These are phyloP conservation scores for Diplolepis rosae DNA, from an alignment of 2,888 invertebrate species.

Conservation along the genomic window DNA sequence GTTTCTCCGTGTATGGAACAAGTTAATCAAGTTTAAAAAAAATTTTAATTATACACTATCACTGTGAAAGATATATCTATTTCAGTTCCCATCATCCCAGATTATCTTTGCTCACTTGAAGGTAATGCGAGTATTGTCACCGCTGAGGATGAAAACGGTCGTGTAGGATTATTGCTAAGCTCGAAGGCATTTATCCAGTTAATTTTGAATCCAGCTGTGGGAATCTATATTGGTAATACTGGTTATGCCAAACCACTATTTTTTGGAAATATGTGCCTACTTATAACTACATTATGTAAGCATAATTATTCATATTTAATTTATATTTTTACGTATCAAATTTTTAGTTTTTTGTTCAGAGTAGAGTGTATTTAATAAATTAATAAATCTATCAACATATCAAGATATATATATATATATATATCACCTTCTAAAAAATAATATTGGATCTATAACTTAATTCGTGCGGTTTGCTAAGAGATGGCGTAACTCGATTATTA, in stretches of 20 bases:
- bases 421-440: no score
- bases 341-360: no score
- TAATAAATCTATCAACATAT: no score
- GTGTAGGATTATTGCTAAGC: conserved; percentile 81
- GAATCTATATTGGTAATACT: conserved; percentile 79
- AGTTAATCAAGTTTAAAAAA: no score
- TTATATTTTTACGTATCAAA: background rate
- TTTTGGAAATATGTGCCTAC: conserved; percentile 80
- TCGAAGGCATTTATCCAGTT: conserved; percentile 89
- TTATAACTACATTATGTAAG: conserved; percentile 82
- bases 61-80: conserved; percentile 49
- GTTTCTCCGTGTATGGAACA: no score
- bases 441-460: no score
- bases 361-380: no score
- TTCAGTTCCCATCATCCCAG: conserved; percentile 87
- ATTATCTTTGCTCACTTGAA: conserved; percentile 80
- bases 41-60: no score
- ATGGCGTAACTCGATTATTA: no score
- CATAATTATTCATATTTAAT: conserved; percentile 45
- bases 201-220: conserved; percentile 84
- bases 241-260: conserved; percentile 83
- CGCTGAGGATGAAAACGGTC: conserved; percentile 78
- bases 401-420: no score
- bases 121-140: conserved; percentile 65
- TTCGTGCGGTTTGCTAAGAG: no score